Evolutionary conservation across 1,140 invertebrate species (phyloP), one percentile per base, ranked within the genome.

Genomic region (Drosophila carrolli): DNA sequence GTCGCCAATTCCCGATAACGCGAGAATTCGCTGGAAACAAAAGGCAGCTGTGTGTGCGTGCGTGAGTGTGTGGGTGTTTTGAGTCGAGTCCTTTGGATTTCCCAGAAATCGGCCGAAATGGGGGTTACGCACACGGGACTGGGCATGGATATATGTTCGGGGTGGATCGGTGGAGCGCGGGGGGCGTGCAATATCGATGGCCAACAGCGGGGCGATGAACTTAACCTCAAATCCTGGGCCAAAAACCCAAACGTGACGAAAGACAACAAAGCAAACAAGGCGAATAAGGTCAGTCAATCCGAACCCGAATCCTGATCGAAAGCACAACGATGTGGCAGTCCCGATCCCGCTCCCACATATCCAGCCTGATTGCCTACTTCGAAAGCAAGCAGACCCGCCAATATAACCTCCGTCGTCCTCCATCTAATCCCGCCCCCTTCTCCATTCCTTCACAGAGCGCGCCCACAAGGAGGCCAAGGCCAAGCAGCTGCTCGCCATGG

Each of bases 241-340:
- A 11, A 14, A 35, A 29, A 5, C 11, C 37, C 62, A 19, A 74
- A 71, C 59, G 61, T 74, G 70, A 48, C 35, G 58, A 55, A 74
- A 35, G 50, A 74, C 41, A 73, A 73, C 70, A 73, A 73, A 71
- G 70, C 54, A 71, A 73, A 60, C 70, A 59, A 71, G 50, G 63
- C 38, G 27, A 59, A 13, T 38, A 50, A 38, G n/a, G 54, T 40
- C 50, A 41, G 43, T 40, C 37, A 29, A 32, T 40, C 35, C 14
- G 50, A 40, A 29, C 19, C 41, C 32, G 10, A 38, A n/a, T 14
- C 37, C 16, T 35, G 27, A 54, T n/a, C 29, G 23, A 29, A 37
- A 4, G 35, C 14, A 55, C 32, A 37, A 6, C 11, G 51, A 47
- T 32, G 43, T 19, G 43, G 43, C 43, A 44, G 43, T 19, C 43